Percentiles rank a stretch among this genome's conserved stretches.
These are phyloP conservation scores for Cetonia aurata DNA, from an alignment of 2,888 invertebrate species.

Conservation along the genomic window DNA sequence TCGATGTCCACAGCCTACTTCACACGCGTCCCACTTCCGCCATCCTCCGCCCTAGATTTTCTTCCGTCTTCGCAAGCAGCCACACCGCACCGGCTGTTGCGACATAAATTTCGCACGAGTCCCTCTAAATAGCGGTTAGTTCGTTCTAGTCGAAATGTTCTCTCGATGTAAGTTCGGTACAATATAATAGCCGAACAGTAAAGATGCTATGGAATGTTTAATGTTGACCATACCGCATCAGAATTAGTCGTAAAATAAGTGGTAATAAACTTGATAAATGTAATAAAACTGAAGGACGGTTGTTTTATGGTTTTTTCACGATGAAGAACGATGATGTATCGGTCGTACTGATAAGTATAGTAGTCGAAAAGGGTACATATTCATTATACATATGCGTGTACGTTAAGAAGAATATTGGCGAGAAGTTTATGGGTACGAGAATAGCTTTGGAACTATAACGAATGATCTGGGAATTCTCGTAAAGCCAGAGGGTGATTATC, in stretches of 20 bases:
- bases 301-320: constrained; percentile 16
- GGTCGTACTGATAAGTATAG: not conserved
- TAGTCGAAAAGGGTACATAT: constrained; percentile 15
- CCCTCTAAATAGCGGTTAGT: too few relatives aligned
- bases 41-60: constrained; percentile 3
- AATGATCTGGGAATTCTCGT: too few relatives aligned
- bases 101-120: too few relatives aligned
- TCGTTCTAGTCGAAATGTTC: too few relatives aligned
- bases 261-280: constrained; percentile 2
- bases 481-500: not conserved
- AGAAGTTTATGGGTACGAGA: not conserved
- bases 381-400: not conserved
- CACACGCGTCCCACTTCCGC: constrained; percentile 25
- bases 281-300: constrained; percentile 18
- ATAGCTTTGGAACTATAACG: too few relatives aligned
- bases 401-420: constrained; percentile 20
- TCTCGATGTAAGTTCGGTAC: too few relatives aligned
- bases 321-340: constrained; percentile 5
- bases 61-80: not conserved
- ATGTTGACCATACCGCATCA: too few relatives aligned
- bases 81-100: not conserved
- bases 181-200: too few relatives aligned
- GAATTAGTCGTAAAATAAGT: not conserved
- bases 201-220: too few relatives aligned
- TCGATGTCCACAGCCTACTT: constrained; percentile 55